Percentiles rank a stretch among this genome's conserved stretches.
Conservation (phyloP, 2,797 vertebrate genomes). For the Cryptoblepharus egeriae region DNA sequence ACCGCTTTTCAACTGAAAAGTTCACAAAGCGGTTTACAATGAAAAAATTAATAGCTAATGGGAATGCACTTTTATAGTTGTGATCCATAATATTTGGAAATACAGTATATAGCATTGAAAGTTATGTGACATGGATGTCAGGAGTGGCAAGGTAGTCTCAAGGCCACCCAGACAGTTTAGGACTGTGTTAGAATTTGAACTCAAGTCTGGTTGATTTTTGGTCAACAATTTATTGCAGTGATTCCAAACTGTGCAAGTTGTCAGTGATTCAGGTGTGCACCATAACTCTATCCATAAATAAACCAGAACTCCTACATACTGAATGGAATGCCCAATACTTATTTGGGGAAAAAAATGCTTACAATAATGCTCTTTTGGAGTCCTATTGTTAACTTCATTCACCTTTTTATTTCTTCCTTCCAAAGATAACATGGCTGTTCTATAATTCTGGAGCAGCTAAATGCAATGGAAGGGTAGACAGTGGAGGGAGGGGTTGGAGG, state of each 20-base stretch:
- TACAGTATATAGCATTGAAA: background rate
- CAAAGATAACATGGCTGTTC: slow-evolving; percentile 17
- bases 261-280: background rate
- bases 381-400: rapidly evolving
- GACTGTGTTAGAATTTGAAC: background rate
- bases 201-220: background rate
- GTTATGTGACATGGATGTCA: background rate
- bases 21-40: no score
- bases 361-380: slow-evolving; percentile 5
- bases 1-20: no score
- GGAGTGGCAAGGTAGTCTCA: background rate
- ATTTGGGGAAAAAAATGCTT: background rate
- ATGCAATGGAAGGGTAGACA: background rate
- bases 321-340: background rate
- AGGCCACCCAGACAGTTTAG: background rate
- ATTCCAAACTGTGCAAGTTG: background rate
- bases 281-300: background rate
- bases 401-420: background rate
- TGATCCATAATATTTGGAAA: background rate
- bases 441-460: slow-evolving; percentile 8
- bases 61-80: background rate
- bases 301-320: background rate
- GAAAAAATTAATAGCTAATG: no score
- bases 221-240: background rate
- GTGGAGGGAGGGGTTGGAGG: rapidly evolving